Percentiles rank a stretch among this genome's conserved stretches.
Evolutionary conservation across 2,797 vertebrate species (phyloP).

Genomic region (Babyrousa celebensis): DNA sequence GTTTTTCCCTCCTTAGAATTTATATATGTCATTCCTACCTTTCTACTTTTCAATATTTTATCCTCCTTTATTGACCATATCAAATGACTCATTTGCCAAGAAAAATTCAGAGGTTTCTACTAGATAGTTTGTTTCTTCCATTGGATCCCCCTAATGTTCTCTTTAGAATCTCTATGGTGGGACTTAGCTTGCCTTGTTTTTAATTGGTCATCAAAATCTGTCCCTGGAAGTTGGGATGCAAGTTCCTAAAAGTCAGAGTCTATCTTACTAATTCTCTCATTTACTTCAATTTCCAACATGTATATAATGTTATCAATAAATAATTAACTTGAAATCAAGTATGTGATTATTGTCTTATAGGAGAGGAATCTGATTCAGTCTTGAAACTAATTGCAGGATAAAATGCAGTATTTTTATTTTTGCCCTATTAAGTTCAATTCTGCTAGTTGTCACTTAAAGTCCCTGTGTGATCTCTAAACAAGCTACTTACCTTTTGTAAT

Average conservation of each 20-base stretch:
- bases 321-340: constrained; percentile 8
- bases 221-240: neutral
- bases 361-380: neutral
- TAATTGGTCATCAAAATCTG: neutral
- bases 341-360: neutral
- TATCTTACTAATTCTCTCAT: neutral
- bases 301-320: neutral
- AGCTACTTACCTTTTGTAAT: neutral
- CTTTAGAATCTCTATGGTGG: neutral
- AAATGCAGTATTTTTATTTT: constrained; percentile 8
- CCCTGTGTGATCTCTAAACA: neutral
- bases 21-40: neutral
- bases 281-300: neutral
- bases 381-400: constrained; percentile 13
- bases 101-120: neutral
- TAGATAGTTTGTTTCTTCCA: neutral
- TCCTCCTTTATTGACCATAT: neutral
- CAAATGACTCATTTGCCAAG: neutral
- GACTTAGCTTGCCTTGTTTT: neutral
- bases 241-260: neutral
- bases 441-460: neutral
- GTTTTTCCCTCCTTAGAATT: neutral
- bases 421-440: neutral
- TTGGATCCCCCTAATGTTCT: fast-evolving
- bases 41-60: neutral